phyloP scores from a whole-genome alignment of 2,888 invertebrate genomes.

The Lasioglossum pauxillum region DNA sequence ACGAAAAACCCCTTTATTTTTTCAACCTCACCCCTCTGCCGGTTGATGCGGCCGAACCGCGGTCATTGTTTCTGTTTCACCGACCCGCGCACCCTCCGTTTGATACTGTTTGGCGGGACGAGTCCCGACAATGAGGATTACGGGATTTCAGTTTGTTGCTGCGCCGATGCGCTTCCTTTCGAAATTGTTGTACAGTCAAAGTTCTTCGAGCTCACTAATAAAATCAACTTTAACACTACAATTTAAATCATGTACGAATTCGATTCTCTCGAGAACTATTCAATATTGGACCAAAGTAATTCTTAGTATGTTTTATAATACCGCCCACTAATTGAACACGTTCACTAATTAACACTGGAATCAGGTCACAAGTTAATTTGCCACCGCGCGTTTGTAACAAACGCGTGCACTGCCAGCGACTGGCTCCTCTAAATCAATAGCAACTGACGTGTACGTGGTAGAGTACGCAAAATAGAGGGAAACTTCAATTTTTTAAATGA shows the following conservation, averaged over 20 bases:
- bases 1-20: constrained; percentile 35
- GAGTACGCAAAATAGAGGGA: background rate
- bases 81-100: background rate
- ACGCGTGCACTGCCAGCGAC: background rate
- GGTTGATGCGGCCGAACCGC: constrained; percentile 1
- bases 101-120: background rate
- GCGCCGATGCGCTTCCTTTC: background rate
- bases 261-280: no score
- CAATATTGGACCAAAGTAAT: background rate
- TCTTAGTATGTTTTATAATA: background rate
- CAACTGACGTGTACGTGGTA: background rate
- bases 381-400: background rate
- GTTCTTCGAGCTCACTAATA: background rate
- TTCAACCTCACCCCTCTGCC: background rate
- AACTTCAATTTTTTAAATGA: background rate
- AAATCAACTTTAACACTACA: background rate
- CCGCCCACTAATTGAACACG: background rate
- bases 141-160: background rate
- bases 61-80: constrained; percentile 25
- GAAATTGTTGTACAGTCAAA: background rate
- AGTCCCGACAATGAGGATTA: background rate
- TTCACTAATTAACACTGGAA: background rate
- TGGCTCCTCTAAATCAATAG: background rate
- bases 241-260: background rate
- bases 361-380: constrained; percentile 1